phyloP scores from a whole-genome alignment of 2,797 vertebrate species.

The Ispidina picta region DNA sequence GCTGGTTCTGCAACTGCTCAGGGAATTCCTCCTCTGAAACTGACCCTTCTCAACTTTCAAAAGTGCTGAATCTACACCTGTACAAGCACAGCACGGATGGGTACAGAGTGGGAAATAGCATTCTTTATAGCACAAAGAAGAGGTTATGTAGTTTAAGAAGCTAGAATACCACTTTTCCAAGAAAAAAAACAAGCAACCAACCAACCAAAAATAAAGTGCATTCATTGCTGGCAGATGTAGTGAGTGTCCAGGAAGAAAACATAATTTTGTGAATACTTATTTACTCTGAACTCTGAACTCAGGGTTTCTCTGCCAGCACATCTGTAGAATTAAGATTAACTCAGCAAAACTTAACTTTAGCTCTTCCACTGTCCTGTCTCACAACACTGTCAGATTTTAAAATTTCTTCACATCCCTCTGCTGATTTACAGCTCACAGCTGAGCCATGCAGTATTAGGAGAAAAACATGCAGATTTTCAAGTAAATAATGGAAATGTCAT shows the following conservation, averaged over 20 bases:
- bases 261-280: not conserved
- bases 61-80: not conserved
- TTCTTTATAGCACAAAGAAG: not conserved
- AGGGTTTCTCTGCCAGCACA: not conserved
- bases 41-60: not conserved
- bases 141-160: not conserved
- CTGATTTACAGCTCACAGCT: conserved; percentile 30
- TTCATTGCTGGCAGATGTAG: not conserved
- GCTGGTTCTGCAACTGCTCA: not conserved
- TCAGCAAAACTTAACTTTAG: not conserved
- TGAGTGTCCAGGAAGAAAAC: conserved; percentile 1
- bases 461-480: conserved; percentile 53
- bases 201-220: not conserved
- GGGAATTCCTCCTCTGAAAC: not conserved
- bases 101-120: not conserved
- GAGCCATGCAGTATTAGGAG: not conserved
- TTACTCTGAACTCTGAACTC: not conserved
- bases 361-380: not conserved
- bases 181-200: not conserved
- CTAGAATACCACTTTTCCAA: not conserved
- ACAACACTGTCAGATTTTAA: not conserved
- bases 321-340: not conserved
- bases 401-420: conserved; percentile 15
- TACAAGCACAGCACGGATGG: not conserved
- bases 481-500: conserved; percentile 69